Base-by-base conservation (phyloP, 2,797 vertebrate genomes). In the Lutra lutra region DNA sequence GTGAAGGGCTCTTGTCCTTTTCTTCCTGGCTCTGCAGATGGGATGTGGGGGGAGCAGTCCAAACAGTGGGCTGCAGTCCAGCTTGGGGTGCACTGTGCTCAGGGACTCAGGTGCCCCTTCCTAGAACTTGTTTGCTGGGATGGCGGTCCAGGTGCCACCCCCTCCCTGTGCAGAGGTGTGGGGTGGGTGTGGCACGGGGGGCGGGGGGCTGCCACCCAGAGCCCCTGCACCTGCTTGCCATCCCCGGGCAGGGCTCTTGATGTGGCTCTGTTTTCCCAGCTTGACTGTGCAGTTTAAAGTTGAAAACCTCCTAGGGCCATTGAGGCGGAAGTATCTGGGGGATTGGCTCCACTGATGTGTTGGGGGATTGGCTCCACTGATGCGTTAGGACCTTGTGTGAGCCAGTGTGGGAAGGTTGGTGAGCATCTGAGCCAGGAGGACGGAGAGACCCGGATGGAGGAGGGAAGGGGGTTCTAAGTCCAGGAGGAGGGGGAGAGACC, bases 181-280 rank as follows among this genome's bases (percentile, higher is more conserved):
- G 78, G 7, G 32, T 8, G 48, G 40, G 72, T 40, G 6, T 20
- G 25, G 6, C 3, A 6, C 5, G 40, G 40, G 29, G 29, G 9
- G 35, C 0, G 3, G 20, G 4, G 29, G 46, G 7, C 46, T 9
- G 2, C 29, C 18, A 0, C 62, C 35, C 35, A n/a, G 78, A 68
- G 48, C 7, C 60, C 0, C 21, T 0, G 23, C 2, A 6, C 0
- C 43, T 51, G 21, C 51, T 29, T 10, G 23, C 40, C 23, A 8
- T 9, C 21, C 48, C 29, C 1, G 2, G 32, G 64, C 43, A 38
- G 27, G 54, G 18, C 21, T 21, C 23, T 58, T 17, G n/a, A 25
- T 15, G 14, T 14, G 40, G 21, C 56, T 35, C 10, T 20, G 3
- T 80, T 51, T 48, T 48, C 38, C 15, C 7, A 43, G 43, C n/a